These are phyloP conservation scores for Pristiophorus japonicus DNA, from an alignment of 2,113 vertebrate genomes.

Conservation along the genomic window DNA sequence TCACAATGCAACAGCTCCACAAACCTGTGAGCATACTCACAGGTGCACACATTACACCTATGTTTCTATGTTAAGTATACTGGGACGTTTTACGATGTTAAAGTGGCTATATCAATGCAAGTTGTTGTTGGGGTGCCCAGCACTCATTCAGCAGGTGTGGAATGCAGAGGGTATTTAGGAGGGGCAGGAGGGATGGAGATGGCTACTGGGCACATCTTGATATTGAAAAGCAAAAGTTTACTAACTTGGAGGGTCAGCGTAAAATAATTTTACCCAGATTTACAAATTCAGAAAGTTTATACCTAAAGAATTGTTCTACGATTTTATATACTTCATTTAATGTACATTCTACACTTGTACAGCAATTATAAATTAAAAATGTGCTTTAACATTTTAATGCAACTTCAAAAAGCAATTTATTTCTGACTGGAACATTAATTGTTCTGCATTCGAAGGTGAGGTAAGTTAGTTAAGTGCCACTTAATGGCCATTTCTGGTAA, in stretches of 20 bases:
- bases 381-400: neutral
- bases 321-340: neutral
- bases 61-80: too few species aligned
- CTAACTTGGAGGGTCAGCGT: neutral
- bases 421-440: constrained; percentile 6
- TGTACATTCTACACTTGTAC: too few species aligned
- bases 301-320: neutral
- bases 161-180: neutral
- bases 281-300: neutral
- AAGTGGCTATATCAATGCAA: neutral
- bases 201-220: neutral
- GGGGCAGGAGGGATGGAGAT: neutral
- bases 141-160: neutral
- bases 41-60: too few species aligned
- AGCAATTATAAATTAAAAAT: neutral
- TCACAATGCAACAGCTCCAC: too few species aligned
- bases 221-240: neutral
- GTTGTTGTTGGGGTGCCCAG: neutral
- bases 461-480: neutral
- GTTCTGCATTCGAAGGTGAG: neutral
- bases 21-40: too few species aligned
- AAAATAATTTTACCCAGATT: neutral
- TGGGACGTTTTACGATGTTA: too few species aligned
- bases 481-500: neutral
- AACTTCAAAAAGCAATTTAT: neutral